Evolutionary conservation across 2,888 invertebrate species (phyloP).

Genomic region (Morinoia aosen): DNA sequence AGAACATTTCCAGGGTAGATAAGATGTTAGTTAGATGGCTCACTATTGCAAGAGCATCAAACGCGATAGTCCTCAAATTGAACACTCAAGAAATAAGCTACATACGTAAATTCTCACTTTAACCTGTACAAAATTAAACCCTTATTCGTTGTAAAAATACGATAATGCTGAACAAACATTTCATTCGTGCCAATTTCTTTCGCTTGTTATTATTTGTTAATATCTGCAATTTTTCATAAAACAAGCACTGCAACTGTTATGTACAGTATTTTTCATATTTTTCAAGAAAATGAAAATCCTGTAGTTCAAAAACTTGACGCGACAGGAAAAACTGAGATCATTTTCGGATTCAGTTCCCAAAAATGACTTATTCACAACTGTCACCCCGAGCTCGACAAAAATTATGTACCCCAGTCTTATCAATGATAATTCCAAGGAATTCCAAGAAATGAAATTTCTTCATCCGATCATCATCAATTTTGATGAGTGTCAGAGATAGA

Average conservation of each 20-base stretch:
- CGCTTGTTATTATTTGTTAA: slow-evolving; percentile 15
- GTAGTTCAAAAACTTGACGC: neutral
- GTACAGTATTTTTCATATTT: slow-evolving; percentile 19
- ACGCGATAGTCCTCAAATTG: slow-evolving; percentile 1
- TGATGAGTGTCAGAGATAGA: too few relatives aligned
- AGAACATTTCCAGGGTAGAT: slow-evolving; percentile 52
- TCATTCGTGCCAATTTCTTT: neutral
- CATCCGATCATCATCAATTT: too few relatives aligned
- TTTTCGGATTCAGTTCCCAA: neutral
- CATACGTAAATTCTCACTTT: neutral
- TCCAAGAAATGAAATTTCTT: too few relatives aligned
- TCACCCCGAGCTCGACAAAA: neutral
- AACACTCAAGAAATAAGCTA: neutral
- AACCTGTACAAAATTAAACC: neutral
- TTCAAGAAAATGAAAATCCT: neutral
- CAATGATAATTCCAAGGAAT: too few relatives aligned
- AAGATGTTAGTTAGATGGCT: slow-evolving; percentile 1
- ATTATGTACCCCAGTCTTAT: neutral
- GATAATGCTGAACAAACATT: slow-evolving; percentile 31
- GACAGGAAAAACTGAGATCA: slow-evolving; percentile 6
- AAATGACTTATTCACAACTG: neutral
- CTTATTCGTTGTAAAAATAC: neutral
- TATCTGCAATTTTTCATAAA: neutral
- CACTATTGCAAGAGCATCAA: slow-evolving; percentile 1
- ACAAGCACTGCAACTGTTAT: neutral